Percentiles rank a stretch among this genome's conserved stretches.
Evolutionary conservation across 2,888 invertebrate genomes (phyloP).

Genomic region (Elmis aenea): DNA sequence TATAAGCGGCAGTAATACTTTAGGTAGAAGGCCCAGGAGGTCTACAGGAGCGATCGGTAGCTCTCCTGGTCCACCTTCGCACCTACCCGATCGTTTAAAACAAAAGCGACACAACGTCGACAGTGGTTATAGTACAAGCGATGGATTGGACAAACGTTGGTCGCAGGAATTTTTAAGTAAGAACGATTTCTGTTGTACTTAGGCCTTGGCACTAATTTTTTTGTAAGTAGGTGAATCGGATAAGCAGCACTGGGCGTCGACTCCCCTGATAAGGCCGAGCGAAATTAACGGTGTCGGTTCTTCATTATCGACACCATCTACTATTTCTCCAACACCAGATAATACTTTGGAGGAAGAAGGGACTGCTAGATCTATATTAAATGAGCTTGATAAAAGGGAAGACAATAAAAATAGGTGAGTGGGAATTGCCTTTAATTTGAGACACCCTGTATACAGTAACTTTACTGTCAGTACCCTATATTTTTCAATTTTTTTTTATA

Average conservation of each 20-base stretch:
- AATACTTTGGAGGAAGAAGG: conserved; percentile 37
- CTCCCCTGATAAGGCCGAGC: conserved; percentile 34
- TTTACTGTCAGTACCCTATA: no score
- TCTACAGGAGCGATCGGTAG: conserved; percentile 18
- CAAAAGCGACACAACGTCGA: conserved; percentile 74
- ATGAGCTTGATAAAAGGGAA: conserved; percentile 36
- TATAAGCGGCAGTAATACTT: conserved; percentile 46
- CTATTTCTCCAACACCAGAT: conserved; percentile 53
- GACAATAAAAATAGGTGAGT: conserved; percentile 28
- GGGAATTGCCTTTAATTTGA: not conserved
- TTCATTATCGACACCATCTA: conserved; percentile 54
- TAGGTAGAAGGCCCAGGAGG: conserved; percentile 50
- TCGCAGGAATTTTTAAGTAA: conserved; percentile 66
- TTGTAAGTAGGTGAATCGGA: conserved; percentile 34
- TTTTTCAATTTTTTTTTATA: no score
- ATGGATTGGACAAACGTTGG: conserved; percentile 78
- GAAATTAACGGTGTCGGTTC: conserved; percentile 40
- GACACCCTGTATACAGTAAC: no score
- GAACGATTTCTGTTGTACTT: conserved; percentile 9
- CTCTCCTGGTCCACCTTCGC: conserved; percentile 41
- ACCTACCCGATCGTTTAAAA: conserved; percentile 44
- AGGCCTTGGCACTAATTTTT: not conserved
- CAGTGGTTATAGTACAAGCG: conserved; percentile 85
- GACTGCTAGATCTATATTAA: conserved; percentile 26
- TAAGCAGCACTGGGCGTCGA: conserved; percentile 39